Conservation (phyloP, 2,888 invertebrate genomes). For the Adela reaumurella region DNA sequence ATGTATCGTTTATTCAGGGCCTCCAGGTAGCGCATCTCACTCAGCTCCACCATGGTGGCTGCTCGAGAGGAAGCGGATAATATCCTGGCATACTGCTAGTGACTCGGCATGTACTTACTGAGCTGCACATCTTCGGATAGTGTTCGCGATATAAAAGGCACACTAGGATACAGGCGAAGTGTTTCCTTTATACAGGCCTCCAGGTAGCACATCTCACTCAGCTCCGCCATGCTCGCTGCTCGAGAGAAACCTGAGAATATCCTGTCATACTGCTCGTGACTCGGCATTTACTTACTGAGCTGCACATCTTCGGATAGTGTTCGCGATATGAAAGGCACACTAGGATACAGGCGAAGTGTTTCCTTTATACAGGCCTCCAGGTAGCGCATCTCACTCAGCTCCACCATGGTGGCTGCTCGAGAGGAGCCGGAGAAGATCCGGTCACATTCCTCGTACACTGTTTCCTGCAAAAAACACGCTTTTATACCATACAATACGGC, state of each 20-base stretch:
- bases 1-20: conserved; percentile 66
- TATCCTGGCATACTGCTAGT: conserved; percentile 32
- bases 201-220: conserved; percentile 62
- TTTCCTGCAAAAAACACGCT: conserved; percentile 21
- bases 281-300: conserved; percentile 51
- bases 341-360: conserved; percentile 61
- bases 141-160: conserved; percentile 60
- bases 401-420: conserved; percentile 48
- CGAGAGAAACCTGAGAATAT: too few relatives aligned
- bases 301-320: conserved; percentile 55
- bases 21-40: conserved; percentile 64
- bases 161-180: conserved; percentile 62
- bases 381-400: conserved; percentile 61
- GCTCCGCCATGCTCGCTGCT: conserved; percentile 47
- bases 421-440: conserved; percentile 26
- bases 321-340: conserved; percentile 64
- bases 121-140: conserved; percentile 58
- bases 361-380: conserved; percentile 69
- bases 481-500: neutral
- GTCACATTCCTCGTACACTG: conserved; percentile 35
- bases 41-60: conserved; percentile 51
- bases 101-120: conserved; percentile 36
- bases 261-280: too few relatives aligned
- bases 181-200: conserved; percentile 69
- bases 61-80: conserved; percentile 31